Base-by-base conservation (phyloP, 1,140 invertebrate species). In the Sminthurides bifidus region DNA sequence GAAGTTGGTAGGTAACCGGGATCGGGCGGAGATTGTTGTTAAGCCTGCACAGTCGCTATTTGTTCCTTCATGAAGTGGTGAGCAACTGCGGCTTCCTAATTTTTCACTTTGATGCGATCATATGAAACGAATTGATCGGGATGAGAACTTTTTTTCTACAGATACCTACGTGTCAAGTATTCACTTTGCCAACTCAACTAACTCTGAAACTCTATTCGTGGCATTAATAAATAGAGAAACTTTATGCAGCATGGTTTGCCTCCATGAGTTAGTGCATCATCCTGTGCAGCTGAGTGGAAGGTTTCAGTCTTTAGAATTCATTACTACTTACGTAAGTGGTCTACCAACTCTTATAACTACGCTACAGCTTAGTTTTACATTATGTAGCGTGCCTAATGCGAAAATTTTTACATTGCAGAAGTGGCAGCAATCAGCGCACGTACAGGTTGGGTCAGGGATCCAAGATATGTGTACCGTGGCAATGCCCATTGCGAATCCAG, bases 1-100 rank as follows among this genome's bases (percentile, higher is more conserved):
- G 44, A 77, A 41, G n/a, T 35, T 60, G 12, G 40, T 54, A 38
- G 54, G 55, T 24, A 19, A 45, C 27, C 26, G 56, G 35, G 63
- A 58, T 43, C 59, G 53, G 37, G 59, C 53, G 23, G 51, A 61
- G 58, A 56, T 60, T 14, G 43, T 12, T 6, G 54, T 58, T 8
- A 48, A 8, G 40, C 50, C 56, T 3, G 31, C 51, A 19, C 63
- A 63, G 30, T 60, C 58, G 2, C 37, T 63, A 12, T 63, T 64
- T 49, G 40, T 43, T 43, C 19, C 51, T 64, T 1, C 58, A 40
- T 6, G 19, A 45, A 30, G 8, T 54, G 14, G 19, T 35, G 44
- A 55, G 59, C 54, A 53, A 37, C 10, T n/a, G n/a, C n/a, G n/a
- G n/a, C n/a, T n/a, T n/a, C 41, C 17, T n/a, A 17, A 44, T 26